Base-by-base conservation (phyloP, 2,113 vertebrate genomes). In the Sorex fumeus region DNA sequence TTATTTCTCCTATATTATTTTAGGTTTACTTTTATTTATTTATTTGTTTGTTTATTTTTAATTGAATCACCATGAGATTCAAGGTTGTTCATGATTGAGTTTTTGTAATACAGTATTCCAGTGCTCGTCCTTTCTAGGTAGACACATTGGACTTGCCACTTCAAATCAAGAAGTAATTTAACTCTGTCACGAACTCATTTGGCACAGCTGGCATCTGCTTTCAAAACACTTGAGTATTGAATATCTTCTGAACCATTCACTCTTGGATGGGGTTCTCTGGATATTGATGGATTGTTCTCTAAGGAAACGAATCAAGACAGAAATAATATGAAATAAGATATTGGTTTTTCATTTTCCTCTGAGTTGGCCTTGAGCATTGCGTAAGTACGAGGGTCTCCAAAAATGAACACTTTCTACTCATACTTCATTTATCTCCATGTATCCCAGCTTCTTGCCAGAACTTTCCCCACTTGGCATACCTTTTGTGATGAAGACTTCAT, bases 201-300 rank as follows among this genome's bases (percentile, higher is more conserved):
- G 93, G 62, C 60, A 71, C 78, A 93, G 80, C 30, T 91, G 74
- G 43, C 69, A 90, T 94, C 70, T 94, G 90, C 75, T 95, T 96
- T 95, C 90, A 93, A 93, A 95, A 88, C 77, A 71, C 81, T 94
- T 95, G 66, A 66, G 82, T 34, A 94, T 1, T 97, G 66, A 95
- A 85, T 95, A 83, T 78, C 74, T 72, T 95, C 50, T 74, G 66
- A 91, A 85, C n/a, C 60, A n/a, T 75, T 95, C 40, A 67, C 71
- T 91, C 66, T 93, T 89, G 57, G 36, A 79, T 87, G 32, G 57
- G 27, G 15, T 91, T 95, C 77, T 93, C 74, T 13, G 6, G 85
- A 67, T 84, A 93, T 45, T 91, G 92, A 91, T 91, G 50, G 34
- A 45, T 90, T 88, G 90, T 57, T 95, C 95, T 88, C 87, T 91